Evolutionary conservation across 2,888 invertebrate genomes (phyloP), one percentile per base, ranked within the genome.

Genomic region (Cantharis rufa): DNA sequence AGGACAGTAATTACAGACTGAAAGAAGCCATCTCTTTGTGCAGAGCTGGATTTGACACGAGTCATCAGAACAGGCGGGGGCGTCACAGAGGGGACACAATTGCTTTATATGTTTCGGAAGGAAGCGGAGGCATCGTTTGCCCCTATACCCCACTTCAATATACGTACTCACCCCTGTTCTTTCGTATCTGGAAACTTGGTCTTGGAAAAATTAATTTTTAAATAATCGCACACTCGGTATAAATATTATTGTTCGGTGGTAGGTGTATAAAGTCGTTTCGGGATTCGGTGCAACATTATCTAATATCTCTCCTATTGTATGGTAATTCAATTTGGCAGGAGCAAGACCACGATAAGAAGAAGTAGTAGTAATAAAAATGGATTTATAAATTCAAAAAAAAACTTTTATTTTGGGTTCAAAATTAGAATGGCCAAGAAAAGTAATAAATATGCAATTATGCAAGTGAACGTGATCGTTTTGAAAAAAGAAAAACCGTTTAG

Each of bases 1-100:
- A 85, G 86, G 86, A 86, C 86, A 86, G 85, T 86, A 86, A 86
- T 86, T 86, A 86, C 83, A 82, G 83, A 82, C 82, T 84, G 85
- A 86, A 86, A 86, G 86, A 86, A 86, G 84, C 84, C 84, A 85
- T 86, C 86, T 86, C 86, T 86, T 86, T 86, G 86, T 87, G 83
- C 80, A 82, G 80, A 81, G 82, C 86, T 86, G 87, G 78, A 81
- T 79, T 81, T 86, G 86, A 86, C 86, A 85, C 84, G 83, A 84
- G 80, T 82, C 83, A 81, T 83, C 85, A 84, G 82, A 81, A 80
- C 81, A 77, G 80, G 80, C 79, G 82, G 82, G 80, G 83, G 80
- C 78, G 81, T 73, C 78, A 79, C 80, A 71, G 72, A 77, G 81
- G 82, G 82, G 82, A 81, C 83, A 82, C 84, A 85, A 86, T 86